These are phyloP conservation scores for Melanargia galathea DNA, from an alignment of 2,888 invertebrate genomes.

Conservation along the genomic window DNA sequence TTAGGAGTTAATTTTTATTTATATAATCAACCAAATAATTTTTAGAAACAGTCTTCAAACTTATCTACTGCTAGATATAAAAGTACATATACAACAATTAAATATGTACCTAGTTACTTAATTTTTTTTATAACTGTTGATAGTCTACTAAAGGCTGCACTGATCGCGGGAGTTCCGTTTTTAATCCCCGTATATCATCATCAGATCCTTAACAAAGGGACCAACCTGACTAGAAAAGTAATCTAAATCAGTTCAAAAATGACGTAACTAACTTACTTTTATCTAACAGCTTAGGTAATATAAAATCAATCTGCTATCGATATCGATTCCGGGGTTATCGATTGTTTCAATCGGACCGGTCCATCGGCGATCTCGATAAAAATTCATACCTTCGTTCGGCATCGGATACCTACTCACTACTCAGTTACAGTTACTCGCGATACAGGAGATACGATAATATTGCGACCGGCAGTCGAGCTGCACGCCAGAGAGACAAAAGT, in stretches of 20 bases:
- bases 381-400: constrained; percentile 28
- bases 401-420: constrained; percentile 21
- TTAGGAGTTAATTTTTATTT: no score
- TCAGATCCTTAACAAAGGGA: no score
- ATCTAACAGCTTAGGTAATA: neutral
- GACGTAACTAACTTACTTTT: neutral
- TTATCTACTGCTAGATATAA: no score
- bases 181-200: no score
- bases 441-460: constrained; percentile 30
- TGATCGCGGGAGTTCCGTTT: no score
- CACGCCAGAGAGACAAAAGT: neutral
- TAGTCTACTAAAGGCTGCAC: no score
- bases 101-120: no score
- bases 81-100: no score
- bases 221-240: neutral
- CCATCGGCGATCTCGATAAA: constrained; percentile 24
- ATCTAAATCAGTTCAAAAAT: no score
- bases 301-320: constrained; percentile 7
- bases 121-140: no score
- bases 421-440: constrained; percentile 35
- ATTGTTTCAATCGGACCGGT: constrained; percentile 16
- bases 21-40: no score
- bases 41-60: no score
- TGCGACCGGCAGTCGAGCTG: constrained; percentile 20
- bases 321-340: constrained; percentile 16